phyloP scores from a whole-genome alignment of 2,113 vertebrate genomes.

The Apus apus region DNA sequence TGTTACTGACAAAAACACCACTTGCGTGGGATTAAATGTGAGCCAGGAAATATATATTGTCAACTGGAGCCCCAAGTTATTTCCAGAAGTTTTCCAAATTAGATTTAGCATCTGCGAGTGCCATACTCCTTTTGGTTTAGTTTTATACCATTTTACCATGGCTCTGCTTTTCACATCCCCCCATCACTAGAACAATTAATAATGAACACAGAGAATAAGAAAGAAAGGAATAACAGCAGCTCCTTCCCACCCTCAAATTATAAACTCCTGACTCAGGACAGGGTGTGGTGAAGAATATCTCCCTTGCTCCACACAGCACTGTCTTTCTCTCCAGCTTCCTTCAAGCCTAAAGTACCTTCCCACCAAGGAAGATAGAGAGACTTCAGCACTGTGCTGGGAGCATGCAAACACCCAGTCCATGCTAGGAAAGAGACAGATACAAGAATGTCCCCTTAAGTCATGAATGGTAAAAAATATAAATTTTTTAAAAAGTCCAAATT shows the following conservation, averaged over 20 bases:
- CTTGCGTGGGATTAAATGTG: not conserved
- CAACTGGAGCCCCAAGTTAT: not conserved
- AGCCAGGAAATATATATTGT: not conserved
- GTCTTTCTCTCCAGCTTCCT: not conserved
- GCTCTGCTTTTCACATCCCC: not conserved
- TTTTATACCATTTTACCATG: not conserved
- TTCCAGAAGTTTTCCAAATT: not conserved
- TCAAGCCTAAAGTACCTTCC: not conserved
- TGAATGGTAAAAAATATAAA: not conserved
- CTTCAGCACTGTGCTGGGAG: not conserved
- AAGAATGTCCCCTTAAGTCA: not conserved
- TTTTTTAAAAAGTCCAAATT: not conserved
- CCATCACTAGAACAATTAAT: not conserved
- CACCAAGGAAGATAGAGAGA: not conserved
- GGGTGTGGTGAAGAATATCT: too few species aligned
- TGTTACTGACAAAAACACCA: not conserved
- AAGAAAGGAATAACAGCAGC: not conserved
- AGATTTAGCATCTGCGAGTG: not conserved
- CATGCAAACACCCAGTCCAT: not conserved
- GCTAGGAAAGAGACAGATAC: not conserved
- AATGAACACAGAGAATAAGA: not conserved
- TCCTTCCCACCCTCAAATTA: too few species aligned
- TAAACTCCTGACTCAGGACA: not conserved
- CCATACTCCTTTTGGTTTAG: not conserved
- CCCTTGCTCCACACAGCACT: not conserved